Evolutionary conservation across 1,140 invertebrate species (phyloP), one percentile per base, ranked within the genome.

Genomic region (Matsumurasca onukii): DNA sequence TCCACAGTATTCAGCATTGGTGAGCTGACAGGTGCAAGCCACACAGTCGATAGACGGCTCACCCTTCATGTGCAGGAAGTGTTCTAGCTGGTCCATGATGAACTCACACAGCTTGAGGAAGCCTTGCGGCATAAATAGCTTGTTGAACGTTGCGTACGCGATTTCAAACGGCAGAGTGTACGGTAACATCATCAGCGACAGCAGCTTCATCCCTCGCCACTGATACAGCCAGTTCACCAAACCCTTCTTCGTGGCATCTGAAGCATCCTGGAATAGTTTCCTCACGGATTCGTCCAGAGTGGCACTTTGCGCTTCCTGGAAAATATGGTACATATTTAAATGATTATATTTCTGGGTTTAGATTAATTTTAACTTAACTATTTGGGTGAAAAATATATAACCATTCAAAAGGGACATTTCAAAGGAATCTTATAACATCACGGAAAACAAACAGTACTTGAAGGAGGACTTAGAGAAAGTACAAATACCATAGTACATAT

Each of bases 141-240:
- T 93, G 75, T 86, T 91, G 66, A 91, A 85, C 48, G 91, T 91
- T 45, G 91, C 91, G 75, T 89, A 89, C 66, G 92, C 83, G 63
- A 97, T 88, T 78, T 97, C 94, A 55, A 89, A 89, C 9, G 94
- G 93, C 55, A 97, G 80, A 31, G 90, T 86, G 74, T 91, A 96
- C 0, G 95, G 94, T 31, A 96, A 80, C 64, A 89, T 89, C 15
- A 97, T 80, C 1, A 94, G 78, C 0, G 91, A 91, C 0, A 95
- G 78, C 34, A 94, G 78, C 72, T 92, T 89, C 78, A 96, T 86
- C 31, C 91, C 89, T 70, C 86, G 83, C 73, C 93, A 89, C 73
- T 91, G 89, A 77, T 94, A 93, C 25, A 97, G 78, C 91, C 93
- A 95, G 79, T 94, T 96, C 31, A 94, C 83, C 30, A 97, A 77